These are phyloP conservation scores for Argyresthia albistria DNA, from an alignment of 2,888 invertebrate species.

Conservation along the genomic window DNA sequence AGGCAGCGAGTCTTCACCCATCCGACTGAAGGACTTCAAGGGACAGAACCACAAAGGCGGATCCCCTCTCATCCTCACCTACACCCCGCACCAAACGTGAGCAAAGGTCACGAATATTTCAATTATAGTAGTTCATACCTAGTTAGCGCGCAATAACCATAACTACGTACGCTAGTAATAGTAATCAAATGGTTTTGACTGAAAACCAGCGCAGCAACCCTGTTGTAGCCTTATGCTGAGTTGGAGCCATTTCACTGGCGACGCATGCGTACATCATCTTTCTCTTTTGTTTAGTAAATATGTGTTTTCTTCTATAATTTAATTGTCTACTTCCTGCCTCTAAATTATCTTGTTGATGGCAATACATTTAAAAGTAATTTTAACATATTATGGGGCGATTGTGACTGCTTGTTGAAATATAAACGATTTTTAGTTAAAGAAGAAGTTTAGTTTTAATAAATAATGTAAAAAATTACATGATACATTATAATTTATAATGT, in stretches of 20 bases:
- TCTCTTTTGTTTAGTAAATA: too few relatives aligned
- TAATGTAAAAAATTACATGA: constrained; percentile 62
- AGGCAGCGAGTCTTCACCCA: constrained; percentile 77
- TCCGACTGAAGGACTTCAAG: constrained; percentile 64
- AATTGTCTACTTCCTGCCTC: too few relatives aligned
- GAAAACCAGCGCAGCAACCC: too few relatives aligned
- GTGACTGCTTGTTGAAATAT: constrained; percentile 68
- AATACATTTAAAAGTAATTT: constrained; percentile 58
- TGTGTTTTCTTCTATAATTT: too few relatives aligned
- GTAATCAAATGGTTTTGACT: too few relatives aligned
- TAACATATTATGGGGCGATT: constrained; percentile 74
- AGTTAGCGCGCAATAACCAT: constrained; percentile 70
- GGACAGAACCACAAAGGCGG: constrained; percentile 59
- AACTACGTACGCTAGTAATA: too few relatives aligned
- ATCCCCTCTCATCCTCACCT: constrained; percentile 7
- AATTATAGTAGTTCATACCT: constrained; percentile 23
- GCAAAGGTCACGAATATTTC: constrained; percentile 11
- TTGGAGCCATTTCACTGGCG: too few relatives aligned
- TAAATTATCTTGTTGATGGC: too few relatives aligned
- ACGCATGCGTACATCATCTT: too few relatives aligned
- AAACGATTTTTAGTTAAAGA: constrained; percentile 52
- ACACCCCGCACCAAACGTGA: background rate
- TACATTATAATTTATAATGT: constrained; percentile 23
- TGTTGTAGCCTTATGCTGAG: too few relatives aligned
- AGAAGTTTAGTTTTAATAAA: constrained; percentile 55